These are phyloP conservation scores for Loris lydekkerianus DNA, from an alignment of 2,797 vertebrate species.

Conservation along the genomic window DNA sequence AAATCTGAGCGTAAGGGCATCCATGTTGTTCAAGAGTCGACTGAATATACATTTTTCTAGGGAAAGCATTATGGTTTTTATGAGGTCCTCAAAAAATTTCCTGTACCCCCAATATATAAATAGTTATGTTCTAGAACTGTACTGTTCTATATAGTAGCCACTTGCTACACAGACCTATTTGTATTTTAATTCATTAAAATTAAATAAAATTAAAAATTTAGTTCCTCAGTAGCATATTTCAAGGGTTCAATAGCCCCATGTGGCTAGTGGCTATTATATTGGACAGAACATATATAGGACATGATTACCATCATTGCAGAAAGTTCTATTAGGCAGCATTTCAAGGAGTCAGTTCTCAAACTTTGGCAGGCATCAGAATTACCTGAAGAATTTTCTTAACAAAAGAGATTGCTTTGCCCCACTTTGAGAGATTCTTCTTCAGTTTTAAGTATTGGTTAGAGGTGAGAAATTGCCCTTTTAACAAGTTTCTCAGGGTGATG, in stretches of 20 bases:
- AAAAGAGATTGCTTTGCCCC: not conserved
- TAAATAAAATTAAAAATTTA: not conserved
- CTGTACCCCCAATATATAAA: not conserved
- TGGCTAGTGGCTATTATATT: not conserved
- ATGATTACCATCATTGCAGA: not conserved
- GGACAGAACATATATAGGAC: not conserved
- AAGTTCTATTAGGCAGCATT: not conserved
- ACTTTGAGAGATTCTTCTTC: not conserved
- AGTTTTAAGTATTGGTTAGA: not conserved
- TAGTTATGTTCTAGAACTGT: not conserved
- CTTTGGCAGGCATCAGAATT: not conserved
- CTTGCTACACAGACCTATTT: not conserved
- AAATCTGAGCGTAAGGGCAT: not conserved
- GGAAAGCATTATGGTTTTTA: not conserved
- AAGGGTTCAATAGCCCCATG: not conserved
- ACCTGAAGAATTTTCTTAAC: not conserved
- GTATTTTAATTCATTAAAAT: conserved; percentile 8
- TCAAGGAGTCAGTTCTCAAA: not conserved
- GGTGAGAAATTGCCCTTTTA: not conserved
- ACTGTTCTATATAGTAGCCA: not conserved
- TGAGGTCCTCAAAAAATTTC: not conserved
- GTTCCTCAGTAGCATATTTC: not conserved
- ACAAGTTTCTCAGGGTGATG: not conserved
- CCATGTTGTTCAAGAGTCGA: not conserved
- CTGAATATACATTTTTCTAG: not conserved